phyloP scores from a whole-genome alignment of 2,888 invertebrate genomes.

The Polydesmus complanatus region DNA sequence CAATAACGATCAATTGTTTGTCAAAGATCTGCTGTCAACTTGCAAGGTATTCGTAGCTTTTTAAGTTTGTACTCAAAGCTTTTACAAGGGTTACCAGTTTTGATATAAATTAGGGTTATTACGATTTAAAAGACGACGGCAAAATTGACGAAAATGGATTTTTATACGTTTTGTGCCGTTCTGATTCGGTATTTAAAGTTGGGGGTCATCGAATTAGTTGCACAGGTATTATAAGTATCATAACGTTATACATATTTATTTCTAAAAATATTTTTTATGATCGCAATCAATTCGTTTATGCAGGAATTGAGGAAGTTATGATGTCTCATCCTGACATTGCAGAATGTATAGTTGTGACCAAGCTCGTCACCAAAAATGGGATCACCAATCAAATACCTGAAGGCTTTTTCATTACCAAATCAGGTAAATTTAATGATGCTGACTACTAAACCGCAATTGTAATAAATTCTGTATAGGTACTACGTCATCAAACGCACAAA shows the following conservation, averaged over 20 bases:
- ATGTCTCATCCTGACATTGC: constrained; percentile 8
- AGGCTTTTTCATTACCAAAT: constrained; percentile 8
- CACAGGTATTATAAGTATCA: too few species aligned
- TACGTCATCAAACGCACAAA: background rate
- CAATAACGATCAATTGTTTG: background rate
- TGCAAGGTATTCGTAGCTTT: background rate
- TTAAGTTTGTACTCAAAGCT: background rate
- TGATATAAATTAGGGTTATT: constrained; percentile 1
- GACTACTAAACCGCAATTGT: too few species aligned
- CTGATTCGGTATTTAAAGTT: constrained; percentile 9
- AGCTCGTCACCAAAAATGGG: background rate
- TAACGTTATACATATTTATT: too few species aligned
- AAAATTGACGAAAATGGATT: background rate
- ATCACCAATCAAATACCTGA: background rate
- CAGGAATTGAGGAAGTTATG: constrained; percentile 11
- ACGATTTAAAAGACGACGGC: constrained; percentile 9
- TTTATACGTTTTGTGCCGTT: constrained; percentile 5
- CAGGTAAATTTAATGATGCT: constrained; percentile 2
- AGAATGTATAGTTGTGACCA: constrained; percentile 10
- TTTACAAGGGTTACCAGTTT: background rate
- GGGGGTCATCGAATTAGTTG: constrained; percentile 7
- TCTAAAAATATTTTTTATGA: too few species aligned
- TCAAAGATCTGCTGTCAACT: background rate
- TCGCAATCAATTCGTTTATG: too few species aligned
- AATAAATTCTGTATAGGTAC: too few species aligned